These are phyloP conservation scores for Zeuzera pyrina DNA, from an alignment of 2,888 invertebrate genomes.

Conservation along the genomic window DNA sequence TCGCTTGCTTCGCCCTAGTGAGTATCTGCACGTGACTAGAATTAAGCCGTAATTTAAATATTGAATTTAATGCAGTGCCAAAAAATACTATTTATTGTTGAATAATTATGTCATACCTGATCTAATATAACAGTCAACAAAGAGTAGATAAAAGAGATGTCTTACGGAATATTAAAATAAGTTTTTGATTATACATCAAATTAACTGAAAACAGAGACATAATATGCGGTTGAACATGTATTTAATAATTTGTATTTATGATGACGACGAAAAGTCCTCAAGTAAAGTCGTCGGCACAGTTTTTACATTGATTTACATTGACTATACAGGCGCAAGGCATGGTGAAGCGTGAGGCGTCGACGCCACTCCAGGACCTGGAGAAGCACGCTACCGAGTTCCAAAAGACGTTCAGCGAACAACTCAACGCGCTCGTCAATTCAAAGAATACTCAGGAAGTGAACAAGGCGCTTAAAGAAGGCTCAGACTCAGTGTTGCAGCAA, in stretches of 20 bases:
- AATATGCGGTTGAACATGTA: too few species aligned
- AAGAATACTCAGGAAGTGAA: constrained; percentile 47
- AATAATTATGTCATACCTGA: neutral
- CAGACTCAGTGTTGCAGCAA: constrained; percentile 42
- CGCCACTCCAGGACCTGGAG: constrained; percentile 36
- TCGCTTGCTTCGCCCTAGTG: constrained; percentile 51
- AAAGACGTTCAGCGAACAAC: constrained; percentile 41
- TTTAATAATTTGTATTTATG: too few species aligned
- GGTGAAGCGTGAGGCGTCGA: constrained; percentile 43
- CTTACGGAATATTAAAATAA: too few species aligned
- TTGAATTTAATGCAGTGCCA: neutral
- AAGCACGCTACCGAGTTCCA: constrained; percentile 45
- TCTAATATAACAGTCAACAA: neutral
- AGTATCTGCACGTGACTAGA: constrained; percentile 29
- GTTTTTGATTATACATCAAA: too few species aligned
- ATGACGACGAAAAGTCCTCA: too few species aligned
- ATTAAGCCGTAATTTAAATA: neutral
- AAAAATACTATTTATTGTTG: neutral
- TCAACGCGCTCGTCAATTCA: constrained; percentile 37
- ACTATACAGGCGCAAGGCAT: too few species aligned
- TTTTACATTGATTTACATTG: too few species aligned
- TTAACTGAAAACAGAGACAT: too few species aligned
- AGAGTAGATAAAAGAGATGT: too few species aligned
- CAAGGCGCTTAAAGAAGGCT: constrained; percentile 48
- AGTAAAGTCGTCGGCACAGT: too few species aligned